These are phyloP conservation scores for Bucorvus abyssinicus DNA, from an alignment of 2,797 vertebrate genomes.

Conservation along the genomic window DNA sequence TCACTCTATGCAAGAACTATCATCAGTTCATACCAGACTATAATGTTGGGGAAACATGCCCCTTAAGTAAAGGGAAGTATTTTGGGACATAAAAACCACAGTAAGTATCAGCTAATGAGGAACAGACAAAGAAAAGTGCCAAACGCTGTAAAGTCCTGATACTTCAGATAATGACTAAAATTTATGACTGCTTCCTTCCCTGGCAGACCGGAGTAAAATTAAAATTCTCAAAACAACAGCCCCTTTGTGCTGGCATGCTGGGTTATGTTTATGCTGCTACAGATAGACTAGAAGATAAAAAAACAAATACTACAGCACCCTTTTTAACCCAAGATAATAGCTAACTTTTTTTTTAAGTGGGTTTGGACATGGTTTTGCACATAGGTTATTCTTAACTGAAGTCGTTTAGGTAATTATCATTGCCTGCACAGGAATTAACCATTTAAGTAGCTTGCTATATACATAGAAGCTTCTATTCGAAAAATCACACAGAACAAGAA, in stretches of 20 bases:
- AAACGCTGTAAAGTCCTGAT: slow-evolving; percentile 38
- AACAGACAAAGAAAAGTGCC: slow-evolving; percentile 55
- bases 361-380: slow-evolving; percentile 36
- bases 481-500: slow-evolving; percentile 44
- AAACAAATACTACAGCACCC: slow-evolving; percentile 54
- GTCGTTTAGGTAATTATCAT: slow-evolving; percentile 41
- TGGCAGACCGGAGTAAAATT: slow-evolving; percentile 45
- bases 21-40: background rate
- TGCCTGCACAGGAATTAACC: slow-evolving; percentile 20
- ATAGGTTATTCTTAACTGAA: slow-evolving; percentile 37
- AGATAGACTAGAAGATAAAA: slow-evolving; percentile 63
- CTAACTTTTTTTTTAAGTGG: background rate
- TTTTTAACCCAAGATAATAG: slow-evolving; percentile 46
- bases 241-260: slow-evolving; percentile 50
- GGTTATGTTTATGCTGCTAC: slow-evolving; percentile 60
- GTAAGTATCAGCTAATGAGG: slow-evolving; percentile 1
- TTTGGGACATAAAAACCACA: slow-evolving; percentile 21
- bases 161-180: slow-evolving; percentile 69
- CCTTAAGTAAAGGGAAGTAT: background rate
- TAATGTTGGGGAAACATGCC: background rate
- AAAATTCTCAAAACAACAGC: slow-evolving; percentile 61
- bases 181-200: slow-evolving; percentile 57
- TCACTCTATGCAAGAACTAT: background rate
- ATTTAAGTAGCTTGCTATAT: slow-evolving; percentile 14
- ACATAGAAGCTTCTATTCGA: slow-evolving; percentile 1